phyloP scores from a whole-genome alignment of 2,113 vertebrate genomes.

The Syngnathus scovelli region DNA sequence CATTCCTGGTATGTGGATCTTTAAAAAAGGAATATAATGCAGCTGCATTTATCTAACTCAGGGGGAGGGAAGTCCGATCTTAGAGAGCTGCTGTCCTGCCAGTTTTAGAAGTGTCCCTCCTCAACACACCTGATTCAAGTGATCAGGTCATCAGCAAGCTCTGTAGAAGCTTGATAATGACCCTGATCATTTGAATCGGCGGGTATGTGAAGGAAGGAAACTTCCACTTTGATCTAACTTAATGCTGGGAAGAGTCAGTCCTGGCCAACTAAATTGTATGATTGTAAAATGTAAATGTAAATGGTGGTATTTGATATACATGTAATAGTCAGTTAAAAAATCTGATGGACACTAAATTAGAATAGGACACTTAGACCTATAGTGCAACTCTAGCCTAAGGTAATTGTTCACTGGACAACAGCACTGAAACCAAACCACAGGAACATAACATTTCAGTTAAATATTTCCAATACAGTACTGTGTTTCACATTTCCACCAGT shows the following conservation, averaged over 20 bases:
- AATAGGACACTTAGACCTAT: background rate
- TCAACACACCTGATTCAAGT: too few relatives aligned
- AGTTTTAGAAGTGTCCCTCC: too few relatives aligned
- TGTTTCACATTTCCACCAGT: slow-evolving; percentile 54
- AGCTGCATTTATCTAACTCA: background rate
- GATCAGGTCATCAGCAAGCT: too few relatives aligned
- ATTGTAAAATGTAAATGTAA: background rate
- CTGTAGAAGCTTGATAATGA: too few relatives aligned
- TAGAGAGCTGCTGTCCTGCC: too few relatives aligned
- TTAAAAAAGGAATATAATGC: background rate
- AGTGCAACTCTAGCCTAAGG: background rate
- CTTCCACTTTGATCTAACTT: background rate
- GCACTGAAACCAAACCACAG: background rate
- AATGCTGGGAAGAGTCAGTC: background rate
- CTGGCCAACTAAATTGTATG: background rate
- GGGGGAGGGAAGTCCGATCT: too few relatives aligned
- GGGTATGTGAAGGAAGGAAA: too few relatives aligned
- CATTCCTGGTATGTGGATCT: background rate
- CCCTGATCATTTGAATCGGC: too few relatives aligned
- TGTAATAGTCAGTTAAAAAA: background rate
- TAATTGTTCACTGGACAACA: background rate
- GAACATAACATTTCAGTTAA: slow-evolving; percentile 13
- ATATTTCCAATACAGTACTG: slow-evolving; percentile 42
- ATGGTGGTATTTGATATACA: background rate
- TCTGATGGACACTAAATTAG: background rate